phyloP scores from a whole-genome alignment of 2,888 invertebrate genomes.

The Mactromeris polynyma region DNA sequence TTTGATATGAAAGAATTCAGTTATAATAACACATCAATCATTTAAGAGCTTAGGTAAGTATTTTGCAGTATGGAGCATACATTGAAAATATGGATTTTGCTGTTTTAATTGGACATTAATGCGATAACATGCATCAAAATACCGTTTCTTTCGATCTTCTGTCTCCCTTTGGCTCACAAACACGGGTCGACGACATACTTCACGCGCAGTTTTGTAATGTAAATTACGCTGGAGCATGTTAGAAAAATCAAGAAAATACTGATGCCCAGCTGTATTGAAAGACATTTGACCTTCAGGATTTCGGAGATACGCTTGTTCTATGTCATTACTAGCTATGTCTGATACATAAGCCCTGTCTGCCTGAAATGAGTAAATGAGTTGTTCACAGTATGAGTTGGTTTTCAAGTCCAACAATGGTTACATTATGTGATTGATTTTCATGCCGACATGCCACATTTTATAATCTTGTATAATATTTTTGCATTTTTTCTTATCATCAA shows the following conservation, averaged over 20 bases:
- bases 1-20: too few species aligned
- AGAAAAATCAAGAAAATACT: slow-evolving; percentile 72
- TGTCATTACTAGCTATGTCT: slow-evolving; percentile 57
- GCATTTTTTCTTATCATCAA: too few species aligned
- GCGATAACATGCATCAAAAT: background rate
- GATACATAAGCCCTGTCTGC: slow-evolving; percentile 56
- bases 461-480: too few species aligned
- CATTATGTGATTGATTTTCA: too few species aligned
- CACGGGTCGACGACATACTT: slow-evolving; percentile 69
- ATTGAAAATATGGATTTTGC: background rate
- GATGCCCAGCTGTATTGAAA: slow-evolving; percentile 70
- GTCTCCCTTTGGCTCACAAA: slow-evolving; percentile 56
- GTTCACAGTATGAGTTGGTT: too few species aligned
- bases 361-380: slow-evolving; percentile 13
- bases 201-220: slow-evolving; percentile 58
- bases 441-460: too few species aligned
- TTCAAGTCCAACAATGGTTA: too few species aligned
- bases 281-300: slow-evolving; percentile 65
- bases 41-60: too few species aligned
- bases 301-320: slow-evolving; percentile 70
- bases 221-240: slow-evolving; percentile 74
- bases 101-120: background rate
- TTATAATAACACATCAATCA: too few species aligned
- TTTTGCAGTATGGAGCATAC: background rate
- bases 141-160: slow-evolving; percentile 37